A percentile compares a stretch with the other conserved stretches of the same genome.
Evolutionary conservation across 1,140 invertebrate species (phyloP).

Genomic region (Carposina sasakii): DNA sequence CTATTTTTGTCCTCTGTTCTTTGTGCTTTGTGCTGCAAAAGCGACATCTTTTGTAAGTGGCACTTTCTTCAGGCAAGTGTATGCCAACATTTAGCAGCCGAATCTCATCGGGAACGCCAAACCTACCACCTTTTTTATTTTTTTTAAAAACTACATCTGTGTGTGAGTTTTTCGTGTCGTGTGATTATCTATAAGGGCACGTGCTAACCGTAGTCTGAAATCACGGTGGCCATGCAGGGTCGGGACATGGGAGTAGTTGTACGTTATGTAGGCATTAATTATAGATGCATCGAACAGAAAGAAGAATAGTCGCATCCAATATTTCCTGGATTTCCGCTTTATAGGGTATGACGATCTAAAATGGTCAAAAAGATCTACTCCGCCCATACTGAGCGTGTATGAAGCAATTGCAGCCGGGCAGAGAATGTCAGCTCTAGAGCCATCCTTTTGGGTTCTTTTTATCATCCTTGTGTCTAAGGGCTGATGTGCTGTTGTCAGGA

Average conservation of each 20-base stretch:
- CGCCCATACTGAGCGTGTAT: constrained; percentile 16
- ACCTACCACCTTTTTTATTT: constrained; percentile 25
- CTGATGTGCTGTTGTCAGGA: too few relatives aligned
- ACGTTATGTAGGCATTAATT: constrained; percentile 21
- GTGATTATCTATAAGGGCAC: constrained; percentile 3
- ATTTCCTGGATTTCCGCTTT: constrained; percentile 19
- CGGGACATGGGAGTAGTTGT: constrained; percentile 1
- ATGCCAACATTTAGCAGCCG: constrained; percentile 1
- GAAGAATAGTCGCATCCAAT: constrained; percentile 23
- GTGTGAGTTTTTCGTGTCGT: constrained; percentile 2
- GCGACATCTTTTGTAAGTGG: not conserved
- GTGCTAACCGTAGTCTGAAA: constrained; percentile 17
- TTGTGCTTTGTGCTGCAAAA: constrained; percentile 4
- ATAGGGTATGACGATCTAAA: constrained; percentile 23
- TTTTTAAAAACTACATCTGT: constrained; percentile 10
- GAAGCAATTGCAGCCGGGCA: too few relatives aligned
- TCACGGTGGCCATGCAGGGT: constrained; percentile 16
- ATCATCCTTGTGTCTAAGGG: too few relatives aligned
- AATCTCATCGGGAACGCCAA: constrained; percentile 19
- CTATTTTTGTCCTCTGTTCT: not conserved
- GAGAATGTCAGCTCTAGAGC: too few relatives aligned
- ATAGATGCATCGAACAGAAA: constrained; percentile 19
- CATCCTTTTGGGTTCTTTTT: too few relatives aligned
- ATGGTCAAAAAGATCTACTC: constrained; percentile 31
- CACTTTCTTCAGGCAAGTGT: not conserved